A percentile compares a stretch with the other conserved stretches of the same genome.
phyloP scores from a whole-genome alignment of 2,113 vertebrate species.

The Hirundichthys speculiger region DNA sequence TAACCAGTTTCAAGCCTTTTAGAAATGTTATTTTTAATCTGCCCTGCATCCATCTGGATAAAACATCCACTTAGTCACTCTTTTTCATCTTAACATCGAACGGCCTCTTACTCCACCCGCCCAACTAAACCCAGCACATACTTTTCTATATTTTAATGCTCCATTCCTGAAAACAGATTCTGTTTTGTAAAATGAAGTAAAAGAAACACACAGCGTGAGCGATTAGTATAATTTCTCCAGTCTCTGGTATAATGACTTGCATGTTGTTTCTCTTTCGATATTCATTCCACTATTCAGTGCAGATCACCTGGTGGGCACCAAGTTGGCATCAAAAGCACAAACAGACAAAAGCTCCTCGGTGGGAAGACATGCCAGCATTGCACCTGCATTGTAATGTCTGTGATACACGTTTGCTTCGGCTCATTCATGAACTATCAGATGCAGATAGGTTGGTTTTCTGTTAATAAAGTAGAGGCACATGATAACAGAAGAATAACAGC shows the following conservation, averaged over 20 bases:
- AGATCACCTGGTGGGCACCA: conserved; percentile 35
- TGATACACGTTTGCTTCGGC: conserved; percentile 1
- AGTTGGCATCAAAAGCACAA: conserved; percentile 34
- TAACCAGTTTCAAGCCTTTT: too few relatives aligned
- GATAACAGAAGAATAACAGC: too few relatives aligned
- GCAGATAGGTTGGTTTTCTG: conserved; percentile 5
- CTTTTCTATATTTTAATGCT: conserved; percentile 30
- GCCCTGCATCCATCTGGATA: too few relatives aligned
- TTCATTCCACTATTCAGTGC: conserved; percentile 13
- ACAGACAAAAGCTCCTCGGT: not conserved
- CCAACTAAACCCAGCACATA: too few relatives aligned
- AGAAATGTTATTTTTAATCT: too few relatives aligned
- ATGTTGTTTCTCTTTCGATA: conserved; percentile 6
- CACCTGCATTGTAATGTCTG: conserved; percentile 17
- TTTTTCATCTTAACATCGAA: too few relatives aligned
- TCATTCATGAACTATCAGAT: conserved; percentile 6
- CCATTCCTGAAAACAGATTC: conserved; percentile 4
- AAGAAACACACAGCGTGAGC: too few relatives aligned
- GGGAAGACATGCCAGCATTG: not conserved
- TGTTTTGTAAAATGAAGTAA: too few relatives aligned
- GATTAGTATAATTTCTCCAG: too few relatives aligned
- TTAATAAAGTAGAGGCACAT: not conserved
- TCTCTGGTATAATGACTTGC: not conserved
- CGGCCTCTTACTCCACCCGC: too few relatives aligned
- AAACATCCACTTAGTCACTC: too few relatives aligned